Conservation (phyloP, 2,797 vertebrate genomes). For the Heterohyrax brucei region DNA sequence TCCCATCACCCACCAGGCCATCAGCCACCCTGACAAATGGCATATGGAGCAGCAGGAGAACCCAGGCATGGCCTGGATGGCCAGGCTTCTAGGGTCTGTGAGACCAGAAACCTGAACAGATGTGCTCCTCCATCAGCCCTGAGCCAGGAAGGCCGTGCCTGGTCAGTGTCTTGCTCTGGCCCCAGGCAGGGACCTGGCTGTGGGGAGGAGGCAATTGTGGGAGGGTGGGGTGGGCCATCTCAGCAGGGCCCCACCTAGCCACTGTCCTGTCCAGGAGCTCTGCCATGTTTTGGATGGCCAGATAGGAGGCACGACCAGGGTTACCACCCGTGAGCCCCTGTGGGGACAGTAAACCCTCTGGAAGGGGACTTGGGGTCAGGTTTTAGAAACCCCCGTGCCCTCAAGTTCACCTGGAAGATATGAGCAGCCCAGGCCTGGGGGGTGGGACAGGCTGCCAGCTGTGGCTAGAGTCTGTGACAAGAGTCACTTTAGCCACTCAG, state of each 20-base stretch:
- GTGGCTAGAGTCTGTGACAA: rapidly evolving
- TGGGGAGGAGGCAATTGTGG: not conserved
- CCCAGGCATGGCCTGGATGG: too few relatives aligned
- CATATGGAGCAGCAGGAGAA: not conserved
- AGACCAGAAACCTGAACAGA: not conserved
- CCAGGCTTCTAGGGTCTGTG: not conserved
- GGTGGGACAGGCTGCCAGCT: not conserved
- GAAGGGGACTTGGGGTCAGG: not conserved
- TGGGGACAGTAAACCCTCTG: too few relatives aligned
- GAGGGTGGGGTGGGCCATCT: not conserved
- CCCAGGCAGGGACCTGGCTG: not conserved
- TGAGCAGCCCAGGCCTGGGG: too few relatives aligned
- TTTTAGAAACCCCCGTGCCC: not conserved
- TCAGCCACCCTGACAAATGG: not conserved
- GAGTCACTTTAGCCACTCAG: not conserved
- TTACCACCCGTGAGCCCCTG: not conserved
- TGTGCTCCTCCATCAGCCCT: not conserved
- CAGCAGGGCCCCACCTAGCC: too few relatives aligned
- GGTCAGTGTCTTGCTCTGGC: not conserved
- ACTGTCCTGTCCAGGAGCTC: not conserved
- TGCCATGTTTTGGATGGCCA: rapidly evolving
- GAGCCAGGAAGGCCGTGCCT: not conserved
- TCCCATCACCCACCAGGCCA: not conserved
- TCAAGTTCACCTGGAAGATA: too few relatives aligned
- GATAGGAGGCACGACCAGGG: too few relatives aligned